Conservation (phyloP, 2,888 invertebrate genomes). For the Mechanitis messenoides region DNA sequence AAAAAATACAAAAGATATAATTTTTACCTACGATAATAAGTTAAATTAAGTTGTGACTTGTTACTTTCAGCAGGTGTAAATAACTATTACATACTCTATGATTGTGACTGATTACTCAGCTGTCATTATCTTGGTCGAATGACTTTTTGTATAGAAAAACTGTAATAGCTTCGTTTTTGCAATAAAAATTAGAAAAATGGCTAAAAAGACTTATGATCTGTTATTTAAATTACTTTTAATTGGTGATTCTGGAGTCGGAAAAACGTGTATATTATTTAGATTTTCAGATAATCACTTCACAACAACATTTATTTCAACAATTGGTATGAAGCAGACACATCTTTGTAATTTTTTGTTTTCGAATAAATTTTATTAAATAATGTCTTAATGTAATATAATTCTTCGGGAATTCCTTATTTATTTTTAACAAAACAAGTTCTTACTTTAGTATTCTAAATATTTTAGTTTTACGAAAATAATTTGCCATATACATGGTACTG, state of each 20-base stretch:
- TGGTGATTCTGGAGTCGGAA: slow-evolving; percentile 96
- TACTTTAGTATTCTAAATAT: too few relatives aligned
- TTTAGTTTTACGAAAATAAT: too few relatives aligned
- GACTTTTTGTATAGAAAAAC: slow-evolving; percentile 36
- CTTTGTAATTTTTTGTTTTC: slow-evolving; percentile 40
- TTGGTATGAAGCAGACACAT: slow-evolving; percentile 79
- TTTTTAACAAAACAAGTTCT: too few relatives aligned
- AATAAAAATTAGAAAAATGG: slow-evolving; percentile 78
- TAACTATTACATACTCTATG: neutral
- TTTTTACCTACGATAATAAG: too few relatives aligned
- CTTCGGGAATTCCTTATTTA: neutral
- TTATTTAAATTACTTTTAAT: slow-evolving; percentile 94
- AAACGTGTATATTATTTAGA: slow-evolving; percentile 95
- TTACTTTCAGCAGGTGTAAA: too few relatives aligned
- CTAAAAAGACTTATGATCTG: slow-evolving; percentile 96
- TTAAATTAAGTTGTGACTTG: too few relatives aligned
- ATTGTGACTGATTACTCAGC: slow-evolving; percentile 10
- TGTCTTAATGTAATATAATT: neutral
- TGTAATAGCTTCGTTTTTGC: slow-evolving; percentile 22
- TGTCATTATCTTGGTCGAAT: slow-evolving; percentile 37
- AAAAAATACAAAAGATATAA: too few relatives aligned
- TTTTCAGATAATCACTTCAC: slow-evolving; percentile 97
- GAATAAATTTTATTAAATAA: slow-evolving; percentile 8
- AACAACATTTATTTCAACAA: slow-evolving; percentile 96
- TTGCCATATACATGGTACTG: too few relatives aligned